These are phyloP conservation scores for Lepilemur septentrionalis DNA, from an alignment of 2,797 vertebrate species.

Conservation along the genomic window DNA sequence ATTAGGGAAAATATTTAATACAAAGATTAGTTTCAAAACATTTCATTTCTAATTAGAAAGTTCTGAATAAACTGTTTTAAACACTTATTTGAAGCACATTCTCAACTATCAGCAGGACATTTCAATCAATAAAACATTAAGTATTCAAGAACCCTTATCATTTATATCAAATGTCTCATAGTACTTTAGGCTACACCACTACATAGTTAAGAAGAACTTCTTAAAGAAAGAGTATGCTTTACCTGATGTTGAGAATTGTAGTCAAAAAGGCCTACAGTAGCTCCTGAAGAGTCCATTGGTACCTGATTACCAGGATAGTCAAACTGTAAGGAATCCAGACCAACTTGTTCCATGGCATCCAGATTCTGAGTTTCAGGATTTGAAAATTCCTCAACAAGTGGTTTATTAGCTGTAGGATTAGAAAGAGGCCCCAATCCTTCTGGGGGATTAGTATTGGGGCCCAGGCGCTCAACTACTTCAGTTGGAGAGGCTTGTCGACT, in stretches of 20 bases:
- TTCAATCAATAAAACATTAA: constrained; percentile 15
- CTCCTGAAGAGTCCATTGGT: constrained; percentile 96
- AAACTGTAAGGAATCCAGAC: constrained; percentile 96
- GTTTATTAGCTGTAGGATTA: constrained; percentile 90
- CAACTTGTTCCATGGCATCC: constrained; percentile 96
- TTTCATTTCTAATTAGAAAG: constrained; percentile 42
- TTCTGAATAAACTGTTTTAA: background rate
- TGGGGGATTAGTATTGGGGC: constrained; percentile 89
- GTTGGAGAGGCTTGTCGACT: constrained; percentile 98
- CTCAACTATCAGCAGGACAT: background rate
- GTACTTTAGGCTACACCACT: background rate
- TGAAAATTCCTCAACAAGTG: constrained; percentile 94
- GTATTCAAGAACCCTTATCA: background rate
- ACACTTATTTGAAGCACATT: background rate
- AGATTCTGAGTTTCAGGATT: constrained; percentile 95
- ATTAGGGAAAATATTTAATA: constrained; percentile 38
- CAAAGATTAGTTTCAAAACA: constrained; percentile 24
- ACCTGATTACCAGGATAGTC: constrained; percentile 98
- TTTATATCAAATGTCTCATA: background rate
- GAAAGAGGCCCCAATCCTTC: constrained; percentile 95
- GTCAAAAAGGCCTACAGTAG: constrained; percentile 96
- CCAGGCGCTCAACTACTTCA: constrained; percentile 95
- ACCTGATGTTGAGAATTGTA: constrained; percentile 97
- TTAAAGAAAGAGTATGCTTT: constrained; percentile 50
- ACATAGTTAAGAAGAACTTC: background rate